phyloP scores from a whole-genome alignment of 1,140 invertebrate species.

The Delia radicum region DNA sequence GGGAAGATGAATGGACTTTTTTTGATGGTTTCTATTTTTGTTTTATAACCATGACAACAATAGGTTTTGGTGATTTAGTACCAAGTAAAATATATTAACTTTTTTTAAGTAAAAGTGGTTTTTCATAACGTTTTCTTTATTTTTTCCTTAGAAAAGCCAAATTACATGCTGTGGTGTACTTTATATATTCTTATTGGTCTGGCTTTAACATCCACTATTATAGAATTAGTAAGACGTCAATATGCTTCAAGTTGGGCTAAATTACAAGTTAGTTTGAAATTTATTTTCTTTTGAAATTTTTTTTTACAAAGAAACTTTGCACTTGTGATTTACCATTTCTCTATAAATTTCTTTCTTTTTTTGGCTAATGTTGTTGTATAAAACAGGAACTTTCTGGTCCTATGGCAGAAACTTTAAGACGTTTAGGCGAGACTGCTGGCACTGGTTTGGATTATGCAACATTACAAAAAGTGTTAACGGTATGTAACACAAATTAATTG shows the following conservation, averaged over 20 bases:
- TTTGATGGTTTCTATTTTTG: conserved; percentile 94
- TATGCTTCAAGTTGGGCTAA: conserved; percentile 83
- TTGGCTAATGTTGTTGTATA: conserved; percentile 18
- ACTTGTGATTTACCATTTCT: not conserved
- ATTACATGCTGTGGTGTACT: conserved; percentile 87
- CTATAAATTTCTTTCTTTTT: not conserved
- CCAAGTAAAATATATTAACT: conserved; percentile 64
- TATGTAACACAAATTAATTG: conserved; percentile 37
- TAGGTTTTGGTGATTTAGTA: conserved; percentile 89
- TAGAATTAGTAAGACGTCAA: conserved; percentile 81
- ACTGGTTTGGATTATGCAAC: conserved; percentile 65
- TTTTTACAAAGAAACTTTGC: not conserved
- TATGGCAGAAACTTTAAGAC: conserved; percentile 73
- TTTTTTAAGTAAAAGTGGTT: not conserved
- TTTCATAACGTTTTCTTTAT: not conserved
- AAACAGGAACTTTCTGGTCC: conserved; percentile 73
- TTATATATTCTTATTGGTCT: conserved; percentile 91
- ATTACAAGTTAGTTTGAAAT: conserved; percentile 54
- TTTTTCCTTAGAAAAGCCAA: conserved; percentile 68
- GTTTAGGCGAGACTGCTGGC: conserved; percentile 73
- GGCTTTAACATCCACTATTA: conserved; percentile 91
- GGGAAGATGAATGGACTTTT: conserved; percentile 87
- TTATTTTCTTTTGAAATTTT: not conserved
- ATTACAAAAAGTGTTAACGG: conserved; percentile 66
- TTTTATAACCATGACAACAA: conserved; percentile 93